Evolutionary conservation across 1,140 invertebrate species (phyloP), one percentile per base, ranked within the genome.

Genomic region (Sarcophaga bullata): DNA sequence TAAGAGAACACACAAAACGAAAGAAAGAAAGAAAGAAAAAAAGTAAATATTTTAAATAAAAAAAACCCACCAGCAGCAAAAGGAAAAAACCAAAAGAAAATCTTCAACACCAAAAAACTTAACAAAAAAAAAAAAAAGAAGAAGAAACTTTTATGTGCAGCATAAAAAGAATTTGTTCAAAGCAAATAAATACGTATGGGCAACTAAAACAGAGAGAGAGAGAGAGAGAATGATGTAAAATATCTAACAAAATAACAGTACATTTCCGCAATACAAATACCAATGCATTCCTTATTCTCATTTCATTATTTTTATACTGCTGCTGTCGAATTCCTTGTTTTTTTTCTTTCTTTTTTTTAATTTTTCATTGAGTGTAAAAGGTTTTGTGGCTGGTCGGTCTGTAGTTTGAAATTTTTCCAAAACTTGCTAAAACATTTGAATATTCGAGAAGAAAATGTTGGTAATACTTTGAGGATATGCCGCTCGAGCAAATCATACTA

Each of bases 251-350:
- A 68, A 68, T n/a, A 19, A 68, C 1, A 68, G 17, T 68, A 68
- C 62, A 68, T 68, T 68, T 68, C 17, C 62, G 62, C 17, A 68
- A 68, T 19, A 68, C 62, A 68, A 68, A 68, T 68, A 68, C 17
- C 17, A 19, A 19, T 52, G 10, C 54, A n/a, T 58, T n/a, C 7
- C 13, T 6, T 58, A 58, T 58, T 58, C 10, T 37, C 25, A 37
- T 37, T 37, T 37, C 25, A 37, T 37, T 37, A 37, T 37, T 37
- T 37, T 37, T 37, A 4, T 37, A 37, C 25, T 37, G 25, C 1
- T 37, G 25, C 25, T 37, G 25, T 2, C 25, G 25, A 37, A 37
- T n/a, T n/a, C n/a, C n/a, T n/a, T 37, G 25, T 37, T n/a, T 58
- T 58, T 58, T n/a, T 58, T 58, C 52, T 13, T 68, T 1, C 62